Evolutionary conservation across 1,140 invertebrate species (phyloP).

Genomic region (Conus ventricosus): DNA sequence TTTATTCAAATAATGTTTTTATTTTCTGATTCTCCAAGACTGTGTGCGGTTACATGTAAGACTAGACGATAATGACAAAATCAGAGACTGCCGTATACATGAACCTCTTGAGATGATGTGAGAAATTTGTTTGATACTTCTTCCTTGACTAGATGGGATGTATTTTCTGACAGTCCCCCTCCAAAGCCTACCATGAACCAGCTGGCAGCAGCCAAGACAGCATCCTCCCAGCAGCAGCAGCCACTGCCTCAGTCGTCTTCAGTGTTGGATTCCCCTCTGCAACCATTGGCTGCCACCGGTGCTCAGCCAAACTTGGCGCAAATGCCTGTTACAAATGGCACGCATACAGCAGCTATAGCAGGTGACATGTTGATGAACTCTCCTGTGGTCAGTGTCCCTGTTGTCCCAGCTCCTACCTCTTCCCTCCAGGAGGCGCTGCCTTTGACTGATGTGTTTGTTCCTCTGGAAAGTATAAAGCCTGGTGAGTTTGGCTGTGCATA

Average conservation of each 20-base stretch:
- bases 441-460: conserved; percentile 84
- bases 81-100: no score
- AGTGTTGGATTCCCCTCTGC: background rate
- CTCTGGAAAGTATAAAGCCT: conserved; percentile 85
- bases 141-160: background rate
- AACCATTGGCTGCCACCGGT: background rate
- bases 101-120: no score
- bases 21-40: no score
- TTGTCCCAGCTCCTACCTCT: conserved; percentile 43
- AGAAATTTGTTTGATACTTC: no score
- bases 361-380: no score
- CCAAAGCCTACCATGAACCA: conserved; percentile 38
- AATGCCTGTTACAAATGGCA: background rate
- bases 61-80: no score
- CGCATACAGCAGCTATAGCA: background rate
- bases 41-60: no score
- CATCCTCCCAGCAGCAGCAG: background rate
- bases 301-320: background rate
- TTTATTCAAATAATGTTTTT: no score
- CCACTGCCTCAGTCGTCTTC: background rate
- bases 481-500: conserved; percentile 71
- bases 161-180: conserved; percentile 1
- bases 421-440: conserved; percentile 58
- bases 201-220: conserved; percentile 20
- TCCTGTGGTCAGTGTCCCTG: background rate